Conservation (phyloP, 2,797 vertebrate genomes). For the Mormyrus hasselquistii region DNA sequence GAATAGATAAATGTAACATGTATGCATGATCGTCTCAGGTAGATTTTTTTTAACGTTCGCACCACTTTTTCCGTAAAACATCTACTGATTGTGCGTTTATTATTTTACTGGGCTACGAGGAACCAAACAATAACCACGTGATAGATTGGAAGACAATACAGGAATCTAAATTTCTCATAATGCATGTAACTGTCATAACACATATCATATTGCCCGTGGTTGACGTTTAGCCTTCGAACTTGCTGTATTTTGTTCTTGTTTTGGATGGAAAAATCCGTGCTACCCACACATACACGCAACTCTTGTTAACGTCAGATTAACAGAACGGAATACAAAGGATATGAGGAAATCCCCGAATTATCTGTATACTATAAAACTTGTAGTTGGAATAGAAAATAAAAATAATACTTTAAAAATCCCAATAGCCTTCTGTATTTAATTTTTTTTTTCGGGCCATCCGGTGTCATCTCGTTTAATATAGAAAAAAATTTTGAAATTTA, state of each 20-base stretch:
- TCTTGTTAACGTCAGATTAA: conserved; percentile 7
- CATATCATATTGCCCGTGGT: neutral
- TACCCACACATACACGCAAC: conserved; percentile 4
- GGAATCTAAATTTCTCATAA: neutral
- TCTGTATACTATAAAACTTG: neutral
- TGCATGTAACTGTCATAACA: neutral
- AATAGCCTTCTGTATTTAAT: neutral
- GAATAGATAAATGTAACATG: neutral
- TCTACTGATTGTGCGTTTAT: neutral
- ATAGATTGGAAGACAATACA: neutral
- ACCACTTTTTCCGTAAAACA: neutral
- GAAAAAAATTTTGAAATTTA: neutral
- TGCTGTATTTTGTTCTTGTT: conserved; percentile 3
- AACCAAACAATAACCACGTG: neutral
- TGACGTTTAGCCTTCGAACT: neutral
- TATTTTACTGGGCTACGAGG: neutral
- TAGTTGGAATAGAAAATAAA: neutral
- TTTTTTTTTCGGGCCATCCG: neutral
- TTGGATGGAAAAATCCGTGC: neutral
- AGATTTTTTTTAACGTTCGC: neutral
- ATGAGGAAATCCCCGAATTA: conserved; percentile 5
- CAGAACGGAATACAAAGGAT: neutral
- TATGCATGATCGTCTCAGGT: neutral
- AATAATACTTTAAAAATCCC: neutral
- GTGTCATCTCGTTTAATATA: neutral